These are phyloP conservation scores for Epistrophe eligans DNA, from an alignment of 2,888 invertebrate genomes.

Conservation along the genomic window DNA sequence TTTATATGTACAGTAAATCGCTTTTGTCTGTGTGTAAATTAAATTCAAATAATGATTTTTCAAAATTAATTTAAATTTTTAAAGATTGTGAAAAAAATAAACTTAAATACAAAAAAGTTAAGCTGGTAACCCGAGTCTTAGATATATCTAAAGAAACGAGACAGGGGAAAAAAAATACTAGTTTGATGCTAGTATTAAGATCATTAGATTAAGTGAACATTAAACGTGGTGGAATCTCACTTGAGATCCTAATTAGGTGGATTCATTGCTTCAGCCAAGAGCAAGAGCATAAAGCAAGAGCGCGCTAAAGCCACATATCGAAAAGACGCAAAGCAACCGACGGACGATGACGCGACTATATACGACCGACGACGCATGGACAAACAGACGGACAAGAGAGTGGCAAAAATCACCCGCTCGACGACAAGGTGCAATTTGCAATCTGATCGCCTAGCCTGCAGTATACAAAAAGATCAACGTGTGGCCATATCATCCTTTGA, in stretches of 20 bases:
- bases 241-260: constrained; percentile 73
- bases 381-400: neutral
- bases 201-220: constrained; percentile 75
- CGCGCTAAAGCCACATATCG: neutral
- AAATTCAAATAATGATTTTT: no score
- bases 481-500: constrained; percentile 53
- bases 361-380: neutral
- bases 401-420: constrained; percentile 58
- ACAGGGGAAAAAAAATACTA: constrained; percentile 18
- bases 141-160: neutral
- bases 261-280: constrained; percentile 51
- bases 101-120: no score
- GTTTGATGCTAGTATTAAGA: constrained; percentile 59
- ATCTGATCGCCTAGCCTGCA: constrained; percentile 68
- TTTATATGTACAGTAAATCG: no score
- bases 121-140: constrained; percentile 6
- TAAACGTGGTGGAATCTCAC: constrained; percentile 74
- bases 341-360: neutral
- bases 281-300: constrained; percentile 32
- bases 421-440: constrained; percentile 75
- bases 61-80: no score
- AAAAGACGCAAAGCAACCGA: neutral
- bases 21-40: no score
- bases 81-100: no score
- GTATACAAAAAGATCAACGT: constrained; percentile 63